These are phyloP conservation scores for Hirtodrosophila duncani DNA, from an alignment of 2,888 invertebrate species.

Conservation along the genomic window DNA sequence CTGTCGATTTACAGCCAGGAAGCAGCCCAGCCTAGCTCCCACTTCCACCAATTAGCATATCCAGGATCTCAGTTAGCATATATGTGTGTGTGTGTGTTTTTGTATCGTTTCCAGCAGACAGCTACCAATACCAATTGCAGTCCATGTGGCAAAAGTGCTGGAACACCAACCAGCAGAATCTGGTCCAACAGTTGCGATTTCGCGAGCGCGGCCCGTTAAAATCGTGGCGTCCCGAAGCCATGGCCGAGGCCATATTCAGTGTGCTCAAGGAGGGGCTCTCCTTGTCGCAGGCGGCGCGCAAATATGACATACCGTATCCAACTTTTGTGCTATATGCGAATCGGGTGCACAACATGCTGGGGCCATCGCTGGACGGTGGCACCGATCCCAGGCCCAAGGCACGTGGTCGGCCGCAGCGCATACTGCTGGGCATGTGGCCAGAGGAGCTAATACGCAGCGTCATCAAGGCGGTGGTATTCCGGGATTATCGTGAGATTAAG, in stretches of 20 bases:
- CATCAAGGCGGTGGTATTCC: constrained; percentile 93
- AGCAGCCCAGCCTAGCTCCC: constrained; percentile 3
- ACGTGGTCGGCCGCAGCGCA: constrained; percentile 92
- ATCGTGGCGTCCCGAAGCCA: constrained; percentile 95
- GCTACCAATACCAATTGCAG: constrained; percentile 96
- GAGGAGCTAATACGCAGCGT: constrained; percentile 95
- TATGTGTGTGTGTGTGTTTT: background rate
- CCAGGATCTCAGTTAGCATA: constrained; percentile 21
- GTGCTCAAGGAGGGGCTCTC: constrained; percentile 93
- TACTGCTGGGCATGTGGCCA: constrained; percentile 94
- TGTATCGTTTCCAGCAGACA: constrained; percentile 82
- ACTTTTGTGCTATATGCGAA: constrained; percentile 96
- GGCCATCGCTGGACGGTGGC: constrained; percentile 93
- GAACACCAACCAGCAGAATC: constrained; percentile 94
- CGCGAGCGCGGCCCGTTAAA: constrained; percentile 94
- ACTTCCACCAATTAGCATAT: constrained; percentile 20
- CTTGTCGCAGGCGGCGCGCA: constrained; percentile 92
- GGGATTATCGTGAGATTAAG: constrained; percentile 90
- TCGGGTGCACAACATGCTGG: constrained; percentile 95
- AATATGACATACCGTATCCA: constrained; percentile 96
- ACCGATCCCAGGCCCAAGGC: constrained; percentile 95
- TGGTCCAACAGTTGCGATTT: constrained; percentile 92
- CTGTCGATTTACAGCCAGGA: constrained; percentile 11
- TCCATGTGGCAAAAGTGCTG: constrained; percentile 98
- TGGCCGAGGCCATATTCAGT: constrained; percentile 96